phyloP scores from a whole-genome alignment of 2,113 vertebrate species.

The Erinaceus europaeus region DNA sequence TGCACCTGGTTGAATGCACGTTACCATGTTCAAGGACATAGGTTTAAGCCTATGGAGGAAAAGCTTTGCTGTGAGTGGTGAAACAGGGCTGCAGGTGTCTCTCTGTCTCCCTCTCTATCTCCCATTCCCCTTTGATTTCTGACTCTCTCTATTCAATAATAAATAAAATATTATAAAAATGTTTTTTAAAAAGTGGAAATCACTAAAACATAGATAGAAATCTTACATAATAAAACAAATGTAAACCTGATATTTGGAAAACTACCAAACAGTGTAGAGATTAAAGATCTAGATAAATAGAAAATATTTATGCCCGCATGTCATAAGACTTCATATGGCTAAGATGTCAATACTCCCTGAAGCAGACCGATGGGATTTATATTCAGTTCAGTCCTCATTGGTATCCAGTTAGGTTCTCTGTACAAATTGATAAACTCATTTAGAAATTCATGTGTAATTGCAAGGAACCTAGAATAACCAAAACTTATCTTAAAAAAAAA shows the following conservation, averaged over 20 bases:
- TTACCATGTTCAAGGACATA: too few relatives aligned
- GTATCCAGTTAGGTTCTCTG: background rate
- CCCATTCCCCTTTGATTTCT: too few relatives aligned
- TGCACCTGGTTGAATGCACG: too few relatives aligned
- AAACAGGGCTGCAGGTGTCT: too few relatives aligned
- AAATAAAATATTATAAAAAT: too few relatives aligned
- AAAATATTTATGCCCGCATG: background rate
- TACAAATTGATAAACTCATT: background rate
- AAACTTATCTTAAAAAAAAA: background rate
- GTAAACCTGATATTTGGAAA: background rate
- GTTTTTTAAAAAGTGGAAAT: too few relatives aligned
- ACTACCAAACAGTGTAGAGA: background rate
- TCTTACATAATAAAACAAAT: background rate
- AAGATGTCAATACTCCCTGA: background rate
- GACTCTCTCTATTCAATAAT: too few relatives aligned
- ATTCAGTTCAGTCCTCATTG: background rate
- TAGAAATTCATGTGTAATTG: background rate
- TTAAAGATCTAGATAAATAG: background rate
- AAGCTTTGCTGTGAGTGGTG: too few relatives aligned
- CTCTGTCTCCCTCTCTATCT: too few relatives aligned
- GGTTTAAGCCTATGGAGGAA: too few relatives aligned
- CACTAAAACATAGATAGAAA: too few relatives aligned
- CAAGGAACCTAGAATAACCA: background rate
- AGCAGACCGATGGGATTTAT: background rate
- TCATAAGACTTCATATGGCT: background rate